Evolutionary conservation across 2,113 vertebrate species (phyloP), one percentile per base, ranked within the genome.

Genomic region (Xyrauchen texanus): DNA sequence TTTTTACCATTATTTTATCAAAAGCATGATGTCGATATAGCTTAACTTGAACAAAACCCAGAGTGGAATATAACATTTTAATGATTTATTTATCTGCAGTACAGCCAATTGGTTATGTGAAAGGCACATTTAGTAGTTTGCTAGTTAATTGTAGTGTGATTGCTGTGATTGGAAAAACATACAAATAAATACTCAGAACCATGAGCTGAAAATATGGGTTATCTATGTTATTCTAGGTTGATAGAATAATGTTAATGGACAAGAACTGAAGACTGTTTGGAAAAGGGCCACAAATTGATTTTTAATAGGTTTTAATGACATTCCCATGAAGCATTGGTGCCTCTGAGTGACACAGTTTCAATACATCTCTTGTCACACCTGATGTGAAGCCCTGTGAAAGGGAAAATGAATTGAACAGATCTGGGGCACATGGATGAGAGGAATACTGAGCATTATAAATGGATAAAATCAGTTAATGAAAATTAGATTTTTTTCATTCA

Each of bases 231-330:
- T 47, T 65, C 15, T n/a, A 64, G 15, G 11, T 69, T 81, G 71
- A 87, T 85, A 81, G 82, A 76, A 87, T 81, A 83, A 68, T 82
- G 78, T 80, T 88, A 86, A 87, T 88, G 78, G 87, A 86, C 66
- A 77, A 82, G 82, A 90, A 90, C 84, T 86, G 86, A 88, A 88
- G 83, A 82, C 73, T 85, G 81, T 10, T 6, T 46, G 79, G 76
- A 86, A 81, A 83, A 82, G 52, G 58, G 82, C 84, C 81, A 87
- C 89, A 85, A 90, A 91, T 91, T 51, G 85, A 89, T 90, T 91
- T 90, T 90, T 87, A 90, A 91, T 91, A 87, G 84, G 76, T 86
- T 86, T 52, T 42, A 88, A 88, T 89, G 90, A 88, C 55, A 51
- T 77, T 65, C 74, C 13, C 79, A 64, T 42, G 63, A 75, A 70